Evolutionary conservation across 2,113 vertebrate genomes (phyloP).

Genomic region (Onychostoma macrolepis): DNA sequence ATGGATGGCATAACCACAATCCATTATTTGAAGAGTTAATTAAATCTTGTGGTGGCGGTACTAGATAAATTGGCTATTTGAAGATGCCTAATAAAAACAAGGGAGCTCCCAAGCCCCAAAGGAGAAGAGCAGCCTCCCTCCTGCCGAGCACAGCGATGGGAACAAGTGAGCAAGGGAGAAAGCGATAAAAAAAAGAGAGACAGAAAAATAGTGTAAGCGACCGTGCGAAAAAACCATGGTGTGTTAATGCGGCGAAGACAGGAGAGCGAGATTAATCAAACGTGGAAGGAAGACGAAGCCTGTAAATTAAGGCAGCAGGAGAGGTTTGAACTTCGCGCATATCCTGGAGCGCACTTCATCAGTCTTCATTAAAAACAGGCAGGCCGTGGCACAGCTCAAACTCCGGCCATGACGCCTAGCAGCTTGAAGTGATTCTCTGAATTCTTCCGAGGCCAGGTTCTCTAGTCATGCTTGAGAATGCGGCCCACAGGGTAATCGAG

Average conservation of each 20-base stretch:
- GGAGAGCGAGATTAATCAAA: constrained; percentile 18
- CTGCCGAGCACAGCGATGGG: background rate
- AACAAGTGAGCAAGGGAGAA: background rate
- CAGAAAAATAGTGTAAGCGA: background rate
- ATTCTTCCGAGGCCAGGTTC: background rate
- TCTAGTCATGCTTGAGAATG: constrained; percentile 1
- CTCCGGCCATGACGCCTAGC: constrained; percentile 28
- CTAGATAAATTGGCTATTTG: constrained; percentile 51
- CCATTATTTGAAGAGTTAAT: constrained; percentile 50
- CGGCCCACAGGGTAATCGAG: constrained; percentile 6
- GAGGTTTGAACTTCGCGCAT: constrained; percentile 27
- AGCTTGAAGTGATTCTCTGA: constrained; percentile 19
- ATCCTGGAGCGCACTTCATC: constrained; percentile 31
- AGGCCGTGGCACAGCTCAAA: background rate
- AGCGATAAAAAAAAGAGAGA: background rate
- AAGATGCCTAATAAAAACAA: constrained; percentile 40
- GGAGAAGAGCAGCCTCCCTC: background rate
- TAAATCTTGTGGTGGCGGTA: constrained; percentile 41
- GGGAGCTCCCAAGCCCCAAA: background rate
- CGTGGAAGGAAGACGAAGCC: background rate
- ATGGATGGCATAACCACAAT: constrained; percentile 18
- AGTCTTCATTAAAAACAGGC: constrained; percentile 36
- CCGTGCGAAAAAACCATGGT: background rate
- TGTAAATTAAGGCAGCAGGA: constrained; percentile 40
- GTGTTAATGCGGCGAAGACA: background rate